A percentile compares a stretch with the other conserved stretches of the same genome.
phyloP scores from a whole-genome alignment of 2,113 vertebrate genomes.

The Thamnaconus septentrionalis region DNA sequence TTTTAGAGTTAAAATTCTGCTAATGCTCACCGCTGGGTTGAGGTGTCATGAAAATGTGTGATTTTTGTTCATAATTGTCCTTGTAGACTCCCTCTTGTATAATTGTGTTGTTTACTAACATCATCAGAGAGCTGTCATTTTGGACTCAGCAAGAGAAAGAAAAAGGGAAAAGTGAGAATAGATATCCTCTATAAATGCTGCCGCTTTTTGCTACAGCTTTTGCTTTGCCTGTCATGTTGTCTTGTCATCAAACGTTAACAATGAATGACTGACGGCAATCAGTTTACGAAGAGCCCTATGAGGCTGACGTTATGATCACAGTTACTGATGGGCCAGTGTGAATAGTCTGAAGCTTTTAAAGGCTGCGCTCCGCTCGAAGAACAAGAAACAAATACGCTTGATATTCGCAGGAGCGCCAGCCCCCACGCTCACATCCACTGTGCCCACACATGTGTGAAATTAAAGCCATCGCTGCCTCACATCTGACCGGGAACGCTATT shows the following conservation, averaged over 20 bases:
- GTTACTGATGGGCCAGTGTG: slow-evolving; percentile 28
- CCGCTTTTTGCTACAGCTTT: background rate
- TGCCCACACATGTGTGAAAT: slow-evolving; percentile 78
- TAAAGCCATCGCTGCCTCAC: slow-evolving; percentile 68
- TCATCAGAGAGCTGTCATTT: too few species aligned
- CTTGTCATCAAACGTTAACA: slow-evolving; percentile 7
- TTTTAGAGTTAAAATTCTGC: too few species aligned
- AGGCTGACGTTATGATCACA: slow-evolving; percentile 13
- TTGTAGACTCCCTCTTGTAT: too few species aligned
- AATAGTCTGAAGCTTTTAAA: slow-evolving; percentile 26
- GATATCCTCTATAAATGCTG: too few species aligned
- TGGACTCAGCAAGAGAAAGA: too few species aligned
- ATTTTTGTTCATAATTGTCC: too few species aligned
- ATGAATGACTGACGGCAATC: slow-evolving; percentile 8
- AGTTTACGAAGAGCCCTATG: background rate
- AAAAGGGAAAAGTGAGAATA: background rate
- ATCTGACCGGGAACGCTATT: slow-evolving; percentile 67
- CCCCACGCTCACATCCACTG: slow-evolving; percentile 44
- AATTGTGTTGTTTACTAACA: too few species aligned
- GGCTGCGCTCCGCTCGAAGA: slow-evolving; percentile 32
- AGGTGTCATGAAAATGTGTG: too few species aligned
- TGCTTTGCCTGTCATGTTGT: slow-evolving; percentile 2
- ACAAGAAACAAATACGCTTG: slow-evolving; percentile 58
- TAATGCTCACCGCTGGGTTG: too few species aligned
- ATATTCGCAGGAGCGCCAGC: slow-evolving; percentile 45